Conservation (phyloP, 2,797 vertebrate species). For the Anolis apletophallus region DNA sequence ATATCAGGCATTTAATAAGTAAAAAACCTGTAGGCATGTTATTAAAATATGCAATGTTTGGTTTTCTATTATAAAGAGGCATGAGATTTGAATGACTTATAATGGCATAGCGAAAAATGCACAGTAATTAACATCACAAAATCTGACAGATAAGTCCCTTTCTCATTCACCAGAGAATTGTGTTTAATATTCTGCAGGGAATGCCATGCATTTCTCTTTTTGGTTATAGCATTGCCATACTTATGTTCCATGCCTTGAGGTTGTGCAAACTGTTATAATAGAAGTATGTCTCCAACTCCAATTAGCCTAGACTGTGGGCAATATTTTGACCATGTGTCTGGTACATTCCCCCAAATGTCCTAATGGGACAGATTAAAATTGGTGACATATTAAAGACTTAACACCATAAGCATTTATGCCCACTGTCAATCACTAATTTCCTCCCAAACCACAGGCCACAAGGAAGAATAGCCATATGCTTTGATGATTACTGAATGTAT, state of each 20-base stretch:
- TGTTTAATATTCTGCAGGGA: conserved; percentile 21
- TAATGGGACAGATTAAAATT: conserved; percentile 57
- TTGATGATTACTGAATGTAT: conserved; percentile 61
- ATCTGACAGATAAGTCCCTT: conserved; percentile 63
- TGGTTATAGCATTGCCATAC: conserved; percentile 70
- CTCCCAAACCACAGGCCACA: conserved; percentile 52
- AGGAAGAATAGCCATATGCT: conserved; percentile 54
- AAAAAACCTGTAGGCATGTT: conserved; percentile 25
- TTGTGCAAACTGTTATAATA: conserved; percentile 38
- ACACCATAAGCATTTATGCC: conserved; percentile 59
- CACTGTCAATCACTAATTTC: conserved; percentile 66
- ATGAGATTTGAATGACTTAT: conserved; percentile 62
- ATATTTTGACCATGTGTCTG: conserved; percentile 52
- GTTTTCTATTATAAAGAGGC: conserved; percentile 40
- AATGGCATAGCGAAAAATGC: conserved; percentile 72
- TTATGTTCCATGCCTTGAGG: conserved; percentile 66
- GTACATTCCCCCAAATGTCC: conserved; percentile 26
- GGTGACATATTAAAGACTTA: conserved; percentile 66
- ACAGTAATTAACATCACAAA: conserved; percentile 58
- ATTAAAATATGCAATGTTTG: conserved; percentile 3
- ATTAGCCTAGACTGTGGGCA: conserved; percentile 48
- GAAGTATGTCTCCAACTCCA: conserved; percentile 59
- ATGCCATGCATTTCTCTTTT: conserved; percentile 62
- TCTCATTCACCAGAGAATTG: conserved; percentile 69
- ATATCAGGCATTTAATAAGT: background rate